phyloP scores from a whole-genome alignment of 2,797 vertebrate species.

The Sebastiscus albofasciatus region DNA sequence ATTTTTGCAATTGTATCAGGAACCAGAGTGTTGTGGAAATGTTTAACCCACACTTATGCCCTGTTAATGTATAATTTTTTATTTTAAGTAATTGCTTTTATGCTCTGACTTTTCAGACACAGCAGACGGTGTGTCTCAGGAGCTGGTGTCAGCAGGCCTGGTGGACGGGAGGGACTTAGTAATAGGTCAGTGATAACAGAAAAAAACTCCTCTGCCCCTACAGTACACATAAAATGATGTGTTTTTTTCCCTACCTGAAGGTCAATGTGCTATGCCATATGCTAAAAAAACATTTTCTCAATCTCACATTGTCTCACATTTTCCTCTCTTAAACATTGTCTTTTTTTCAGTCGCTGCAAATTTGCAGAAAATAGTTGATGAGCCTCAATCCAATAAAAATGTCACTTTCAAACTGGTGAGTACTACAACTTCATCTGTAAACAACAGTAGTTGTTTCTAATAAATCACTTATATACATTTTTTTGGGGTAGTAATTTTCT shows the following conservation, averaged over 20 bases:
- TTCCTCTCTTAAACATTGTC: neutral
- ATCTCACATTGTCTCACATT: neutral
- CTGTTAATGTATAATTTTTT: neutral
- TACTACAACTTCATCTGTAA: constrained; percentile 25
- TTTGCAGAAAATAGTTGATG: constrained; percentile 98
- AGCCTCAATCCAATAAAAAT: constrained; percentile 94
- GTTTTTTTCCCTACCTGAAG: neutral
- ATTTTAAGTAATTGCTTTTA: neutral
- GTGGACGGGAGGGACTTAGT: constrained; percentile 97
- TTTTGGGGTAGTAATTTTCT: too few species aligned
- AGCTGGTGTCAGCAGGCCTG: constrained; percentile 96
- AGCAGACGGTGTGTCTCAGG: constrained; percentile 97
- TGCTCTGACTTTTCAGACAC: constrained; percentile 86
- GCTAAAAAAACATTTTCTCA: neutral
- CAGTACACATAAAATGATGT: neutral
- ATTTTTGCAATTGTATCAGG: neutral
- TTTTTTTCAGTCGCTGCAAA: constrained; percentile 94
- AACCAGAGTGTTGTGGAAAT: neutral
- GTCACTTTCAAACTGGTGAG: constrained; percentile 98
- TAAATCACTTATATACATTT: neutral
- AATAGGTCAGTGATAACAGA: constrained; percentile 86
- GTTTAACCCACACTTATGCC: neutral
- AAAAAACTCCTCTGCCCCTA: neutral
- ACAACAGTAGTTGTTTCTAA: neutral
- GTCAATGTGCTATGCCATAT: neutral